Conservation (phyloP, 2,113 vertebrate genomes). For the Phalacrocorax pelagicus region DNA sequence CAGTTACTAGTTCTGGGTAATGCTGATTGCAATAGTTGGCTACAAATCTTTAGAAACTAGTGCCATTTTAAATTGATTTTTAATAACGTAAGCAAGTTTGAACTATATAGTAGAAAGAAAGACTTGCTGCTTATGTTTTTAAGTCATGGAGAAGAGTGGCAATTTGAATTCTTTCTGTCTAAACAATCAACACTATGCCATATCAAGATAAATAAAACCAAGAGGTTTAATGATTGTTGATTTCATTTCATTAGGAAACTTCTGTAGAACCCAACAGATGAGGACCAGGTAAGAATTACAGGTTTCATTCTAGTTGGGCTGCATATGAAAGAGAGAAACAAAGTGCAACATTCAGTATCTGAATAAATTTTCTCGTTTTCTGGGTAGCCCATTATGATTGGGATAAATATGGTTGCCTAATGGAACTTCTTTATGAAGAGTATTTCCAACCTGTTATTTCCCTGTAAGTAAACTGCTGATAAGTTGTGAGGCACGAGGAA, state of each 20-base stretch:
- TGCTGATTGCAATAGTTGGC: background rate
- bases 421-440: background rate
- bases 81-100: background rate
- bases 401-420: conserved; percentile 46
- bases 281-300: conserved; percentile 29
- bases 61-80: background rate
- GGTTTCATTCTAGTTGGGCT: background rate
- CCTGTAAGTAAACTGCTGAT: conserved; percentile 31
- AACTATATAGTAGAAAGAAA: background rate
- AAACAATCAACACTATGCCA: background rate
- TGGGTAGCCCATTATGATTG: conserved; percentile 34
- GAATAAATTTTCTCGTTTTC: background rate
- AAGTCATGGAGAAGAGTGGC: background rate
- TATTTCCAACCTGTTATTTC: conserved; percentile 35
- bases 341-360: background rate
- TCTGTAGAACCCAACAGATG: background rate
- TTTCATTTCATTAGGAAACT: background rate
- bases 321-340: background rate
- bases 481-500: background rate
- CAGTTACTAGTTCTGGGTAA: background rate
- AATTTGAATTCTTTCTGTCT: background rate
- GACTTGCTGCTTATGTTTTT: background rate
- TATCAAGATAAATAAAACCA: background rate
- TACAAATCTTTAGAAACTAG: background rate
- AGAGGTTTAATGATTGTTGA: background rate